Evolutionary conservation across 2,113 vertebrate species (phyloP), one percentile per base, ranked within the genome.

Genomic region (Seriola dumerili): DNA sequence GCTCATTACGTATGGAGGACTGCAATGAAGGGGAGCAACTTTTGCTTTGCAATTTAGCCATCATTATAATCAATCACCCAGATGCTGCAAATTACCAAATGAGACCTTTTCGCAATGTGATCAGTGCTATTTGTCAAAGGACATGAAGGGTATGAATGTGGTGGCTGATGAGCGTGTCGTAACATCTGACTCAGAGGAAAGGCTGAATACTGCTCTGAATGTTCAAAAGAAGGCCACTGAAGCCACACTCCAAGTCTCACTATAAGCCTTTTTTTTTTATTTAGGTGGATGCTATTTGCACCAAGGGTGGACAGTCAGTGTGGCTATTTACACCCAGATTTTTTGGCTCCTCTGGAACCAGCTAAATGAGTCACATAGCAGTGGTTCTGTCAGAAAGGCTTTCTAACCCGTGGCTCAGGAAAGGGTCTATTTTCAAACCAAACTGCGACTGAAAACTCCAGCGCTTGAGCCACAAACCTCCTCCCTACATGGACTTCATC

Each of bases 91-190:
- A 89, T 69, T 69, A 66, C 81, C 86, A 81, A 91, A 88, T 87
- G 78, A 92, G 90, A 92, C 83, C 80, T 90, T 89, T 88, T 87
- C 7, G 34, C 68, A 52, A 36, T 77, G 92, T 82, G 81, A 94
- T 91, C 88, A 79, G 85, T 71, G 86, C 73, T 40, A 50, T 87
- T 91, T 90, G 91, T 89, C 81, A 91, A 84, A 83, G 75, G 52
- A 91, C 54, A 76, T 16, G 72, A 73, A 73, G 72, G 81, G 67
- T 67, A 83, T 88, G 82, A 91, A 87, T 88, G 34, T 34, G 52
- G 66, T 66, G 73, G 55, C 7, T 89, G 80, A 88, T 90, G 82
- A 89, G 74, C 46, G 4, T 83, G 87, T 68, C 78, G 71, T 90
- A 80, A 76, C 63, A 40, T 78, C 23, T 21, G 29, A 46, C 32